Base-by-base conservation (phyloP, 2,888 invertebrate species). In the Marasmarcha lunaedactyla region DNA sequence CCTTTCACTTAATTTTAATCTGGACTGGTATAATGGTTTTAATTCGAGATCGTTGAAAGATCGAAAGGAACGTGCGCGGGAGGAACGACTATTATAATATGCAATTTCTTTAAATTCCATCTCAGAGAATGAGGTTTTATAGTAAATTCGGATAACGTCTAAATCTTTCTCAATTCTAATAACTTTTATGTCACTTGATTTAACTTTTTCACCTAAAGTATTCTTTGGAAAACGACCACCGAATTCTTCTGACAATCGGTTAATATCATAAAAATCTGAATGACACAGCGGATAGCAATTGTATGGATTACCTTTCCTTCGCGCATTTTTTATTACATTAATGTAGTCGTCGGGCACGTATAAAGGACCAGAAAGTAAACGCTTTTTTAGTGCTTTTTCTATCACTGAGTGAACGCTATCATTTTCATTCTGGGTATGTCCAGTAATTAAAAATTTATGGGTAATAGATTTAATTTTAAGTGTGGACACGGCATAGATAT, bases 301-400 rank as follows among this genome's bases (percentile, higher is more conserved):
- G 34, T 45, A 46, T 1, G 46, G 46, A 35, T 43, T 46, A 27
- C 46, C 45, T 40, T 46, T 47, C 38, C 47, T 47, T 39, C 41
- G 33, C 39, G 44, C 47, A 42, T 36, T 44, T 42, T 41, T 43
- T 14, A 44, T 48, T 11, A 43, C 35, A 13, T 41, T 37, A 7
- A 47, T 39, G 30, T 48, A 48, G 37, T 48, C 38, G 14, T 42
- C 42, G n/a, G 47, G 44, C 37, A 35, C 36, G 37, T 49, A 46
- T 7, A 46, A 6, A 35, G 46, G 42, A 39, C 45, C 45, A 27
- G 46, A 46, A 34, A 35, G 35, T 43, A 48, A 43, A 14, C 40
- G 26, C 15, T 45, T 46, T 44, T 30, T 25, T 35, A 36, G 35
- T 40, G 33, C 39, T 39, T 34, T 42, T 42, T 42, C 30, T 30